A percentile compares a stretch with the other conserved stretches of the same genome.
Evolutionary conservation across 2,888 invertebrate species (phyloP).

Genomic region (Lasioglossum vierecki): DNA sequence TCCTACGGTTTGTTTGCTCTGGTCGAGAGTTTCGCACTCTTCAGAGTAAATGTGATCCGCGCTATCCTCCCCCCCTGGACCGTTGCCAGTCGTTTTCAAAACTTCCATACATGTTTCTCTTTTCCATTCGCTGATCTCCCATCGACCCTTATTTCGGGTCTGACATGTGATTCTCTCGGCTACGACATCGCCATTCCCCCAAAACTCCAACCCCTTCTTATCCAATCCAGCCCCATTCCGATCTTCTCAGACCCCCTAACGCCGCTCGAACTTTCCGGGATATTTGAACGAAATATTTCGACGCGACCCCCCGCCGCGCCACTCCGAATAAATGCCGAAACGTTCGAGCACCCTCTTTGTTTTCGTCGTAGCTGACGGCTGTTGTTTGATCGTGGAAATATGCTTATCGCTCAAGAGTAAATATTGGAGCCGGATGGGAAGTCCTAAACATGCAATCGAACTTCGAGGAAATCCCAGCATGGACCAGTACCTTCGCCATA

Average conservation of each 20-base stretch:
- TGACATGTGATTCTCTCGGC: conserved; percentile 28
- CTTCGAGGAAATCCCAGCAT: background rate
- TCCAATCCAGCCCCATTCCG: background rate
- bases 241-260: background rate
- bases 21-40: conserved; percentile 29
- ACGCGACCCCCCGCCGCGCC: conserved; percentile 1
- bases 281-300: conserved; percentile 21
- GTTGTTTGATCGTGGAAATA: conserved; percentile 27
- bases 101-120: conserved; percentile 21
- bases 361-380: conserved; percentile 17
- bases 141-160: conserved; percentile 37
- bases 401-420: conserved; percentile 23
- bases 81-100: conserved; percentile 23
- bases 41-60: conserved; percentile 30
- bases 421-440: conserved; percentile 23
- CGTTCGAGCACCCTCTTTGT: background rate
- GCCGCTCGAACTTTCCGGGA: conserved; percentile 4
- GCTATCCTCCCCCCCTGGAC: background rate
- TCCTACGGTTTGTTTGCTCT: conserved; percentile 40
- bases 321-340: conserved; percentile 25
- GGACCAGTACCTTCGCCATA: background rate
- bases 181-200: conserved; percentile 3
- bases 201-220: background rate
- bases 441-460: background rate
- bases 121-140: background rate